Conservation (phyloP, 1,140 invertebrate genomes). For the Drosophila nigrodunni region DNA sequence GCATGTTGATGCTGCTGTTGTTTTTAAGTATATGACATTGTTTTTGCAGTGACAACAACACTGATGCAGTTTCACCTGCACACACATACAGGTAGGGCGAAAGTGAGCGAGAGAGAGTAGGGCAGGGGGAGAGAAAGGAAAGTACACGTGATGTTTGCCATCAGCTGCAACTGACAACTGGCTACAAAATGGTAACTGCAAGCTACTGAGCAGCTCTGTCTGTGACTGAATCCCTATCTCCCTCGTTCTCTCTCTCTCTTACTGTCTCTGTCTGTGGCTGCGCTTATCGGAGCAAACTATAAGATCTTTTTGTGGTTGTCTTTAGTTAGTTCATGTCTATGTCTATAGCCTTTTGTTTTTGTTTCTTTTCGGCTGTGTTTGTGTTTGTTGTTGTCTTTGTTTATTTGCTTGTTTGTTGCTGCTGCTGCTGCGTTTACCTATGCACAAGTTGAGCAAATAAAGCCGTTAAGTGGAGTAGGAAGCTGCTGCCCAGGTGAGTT, state of each 20-base stretch:
- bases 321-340: conserved; percentile 41
- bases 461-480: conserved; percentile 64
- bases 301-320: conserved; percentile 79
- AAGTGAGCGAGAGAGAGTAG: too few relatives aligned
- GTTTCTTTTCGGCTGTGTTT: conserved; percentile 35
- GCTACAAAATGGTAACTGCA: conserved; percentile 48
- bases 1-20: conserved; percentile 70
- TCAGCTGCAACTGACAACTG: conserved; percentile 45
- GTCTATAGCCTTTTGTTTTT: conserved; percentile 34
- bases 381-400: conserved; percentile 54
- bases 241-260: too few relatives aligned
- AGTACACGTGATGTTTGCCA: conserved; percentile 58
- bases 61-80: conserved; percentile 51
- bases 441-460: conserved; percentile 75
- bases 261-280: conserved; percentile 4
- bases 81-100: conserved; percentile 14
- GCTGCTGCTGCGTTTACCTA: conserved; percentile 62
- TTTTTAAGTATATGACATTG: conserved; percentile 63
- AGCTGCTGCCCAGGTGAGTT: conserved; percentile 23
- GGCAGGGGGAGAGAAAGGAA: too few relatives aligned
- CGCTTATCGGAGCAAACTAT: conserved; percentile 32
- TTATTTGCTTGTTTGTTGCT: conserved; percentile 62
- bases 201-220: conserved; percentile 3
- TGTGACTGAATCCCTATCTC: too few relatives aligned
- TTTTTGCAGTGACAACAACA: conserved; percentile 76